Evolutionary conservation across 2,888 invertebrate species (phyloP), one percentile per base, ranked within the genome.

Genomic region (Andrena marginata): DNA sequence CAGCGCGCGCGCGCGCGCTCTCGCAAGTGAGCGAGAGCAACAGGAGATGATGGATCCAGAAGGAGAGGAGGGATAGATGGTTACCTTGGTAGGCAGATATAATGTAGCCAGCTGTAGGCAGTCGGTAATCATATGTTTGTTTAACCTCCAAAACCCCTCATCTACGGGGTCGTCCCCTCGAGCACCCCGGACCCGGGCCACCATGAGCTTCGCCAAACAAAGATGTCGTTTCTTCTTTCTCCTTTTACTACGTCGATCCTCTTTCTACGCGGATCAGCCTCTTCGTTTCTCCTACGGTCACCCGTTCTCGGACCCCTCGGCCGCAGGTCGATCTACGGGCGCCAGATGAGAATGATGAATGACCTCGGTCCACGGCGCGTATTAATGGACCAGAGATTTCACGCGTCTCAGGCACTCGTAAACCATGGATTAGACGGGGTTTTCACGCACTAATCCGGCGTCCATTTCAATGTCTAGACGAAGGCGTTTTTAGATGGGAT

Each of bases 91-190:
- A 91, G 91, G 91, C 89, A 91, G 93, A 93, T 93, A 93, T 92
- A 93, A 93, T 92, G 93, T 91, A 92, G 92, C 93, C 94, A 94
- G 94, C 93, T 94, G 94, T 93, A 93, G 93, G 92, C 92, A 92
- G 91, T 85, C 91, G 92, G 93, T 94, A 94, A 94, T 94, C 94
- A 93, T 92, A 94, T 94, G 94, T 94, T 94, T 94, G 94, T 94
- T 94, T 94, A 94, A 94, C 93, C 93, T 93, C 93, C 92, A 91
- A 93, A 94, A 93, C 93, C 94, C 92, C 92, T 94, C 93, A 93
- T 93, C 93, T 92, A 90, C 89, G 89, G 90, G 88, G 86, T 89
- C 87, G 87, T 89, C 89, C 85, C 87, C 86, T 87, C 88, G 88
- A 87, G 90, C 91, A 89, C 91, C 90, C 90, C 87, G 90, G 88